Conservation (phyloP, 2,113 vertebrate genomes). For the Thamnaconus septentrionalis region DNA sequence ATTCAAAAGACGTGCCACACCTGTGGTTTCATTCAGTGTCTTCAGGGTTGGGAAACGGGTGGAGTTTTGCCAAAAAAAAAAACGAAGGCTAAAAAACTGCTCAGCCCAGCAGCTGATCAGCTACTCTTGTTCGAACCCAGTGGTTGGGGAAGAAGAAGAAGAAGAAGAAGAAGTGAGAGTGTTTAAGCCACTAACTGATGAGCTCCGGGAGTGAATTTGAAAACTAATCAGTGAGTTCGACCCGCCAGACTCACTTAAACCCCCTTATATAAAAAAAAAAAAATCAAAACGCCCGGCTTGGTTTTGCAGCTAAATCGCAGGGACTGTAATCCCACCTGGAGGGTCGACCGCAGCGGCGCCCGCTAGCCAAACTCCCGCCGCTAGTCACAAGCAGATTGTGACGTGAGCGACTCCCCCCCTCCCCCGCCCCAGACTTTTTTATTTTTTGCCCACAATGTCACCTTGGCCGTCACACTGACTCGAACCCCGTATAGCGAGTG, state of each 20-base stretch:
- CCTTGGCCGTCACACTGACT: slow-evolving; percentile 37
- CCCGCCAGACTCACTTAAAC: background rate
- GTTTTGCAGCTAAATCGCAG: no score
- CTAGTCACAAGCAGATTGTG: no score
- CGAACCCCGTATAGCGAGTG: slow-evolving; percentile 17
- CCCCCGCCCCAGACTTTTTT: slow-evolving; percentile 23
- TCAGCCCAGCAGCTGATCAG: no score
- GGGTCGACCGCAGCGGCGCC: no score
- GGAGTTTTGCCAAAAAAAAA: no score
- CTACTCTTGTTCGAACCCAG: background rate
- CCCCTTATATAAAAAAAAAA: background rate
- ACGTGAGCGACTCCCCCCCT: slow-evolving; percentile 7
- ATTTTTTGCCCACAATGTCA: slow-evolving; percentile 56
- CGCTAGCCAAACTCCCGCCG: background rate
- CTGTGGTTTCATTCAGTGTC: no score
- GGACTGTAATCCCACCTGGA: no score
- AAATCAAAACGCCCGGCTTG: no score
- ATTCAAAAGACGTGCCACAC: no score
- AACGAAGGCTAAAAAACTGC: no score
- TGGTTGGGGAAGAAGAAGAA: background rate
- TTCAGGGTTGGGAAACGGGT: no score
- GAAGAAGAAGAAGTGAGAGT: background rate
- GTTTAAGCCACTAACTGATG: background rate
- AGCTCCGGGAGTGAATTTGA: slow-evolving; percentile 1
- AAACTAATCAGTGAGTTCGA: background rate